These are phyloP conservation scores for Drosophila melanica DNA, from an alignment of 1,140 invertebrate genomes.

Conservation along the genomic window DNA sequence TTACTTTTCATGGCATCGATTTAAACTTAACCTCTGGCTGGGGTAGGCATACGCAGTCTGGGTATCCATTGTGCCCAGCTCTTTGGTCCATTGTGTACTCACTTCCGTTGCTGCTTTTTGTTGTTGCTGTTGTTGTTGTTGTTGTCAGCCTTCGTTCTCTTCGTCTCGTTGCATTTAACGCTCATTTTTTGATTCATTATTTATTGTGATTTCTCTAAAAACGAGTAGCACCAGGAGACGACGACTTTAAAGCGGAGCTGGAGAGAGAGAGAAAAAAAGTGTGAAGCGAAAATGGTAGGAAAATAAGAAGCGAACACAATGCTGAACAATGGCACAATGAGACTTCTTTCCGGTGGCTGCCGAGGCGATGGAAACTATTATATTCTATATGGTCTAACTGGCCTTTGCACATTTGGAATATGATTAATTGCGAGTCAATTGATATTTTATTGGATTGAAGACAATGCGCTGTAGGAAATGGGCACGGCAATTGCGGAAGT, in stretches of 20 bases:
- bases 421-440: conserved; percentile 83
- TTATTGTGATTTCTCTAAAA: conserved; percentile 79
- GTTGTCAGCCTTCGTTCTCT: conserved; percentile 23
- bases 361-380: conserved; percentile 14
- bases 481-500: conserved; percentile 58
- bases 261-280: conserved; percentile 71
- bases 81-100: conserved; percentile 69
- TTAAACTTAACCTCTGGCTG: conserved; percentile 70
- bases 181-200: conserved; percentile 83
- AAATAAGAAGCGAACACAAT: conserved; percentile 52
- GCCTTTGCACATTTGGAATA: conserved; percentile 73
- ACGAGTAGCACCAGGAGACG: conserved; percentile 59
- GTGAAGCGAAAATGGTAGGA: conserved; percentile 56
- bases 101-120: conserved; percentile 74
- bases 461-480: conserved; percentile 43
- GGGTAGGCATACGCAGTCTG: conserved; percentile 38
- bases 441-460: conserved; percentile 78
- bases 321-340: conserved; percentile 66
- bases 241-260: conserved; percentile 42
- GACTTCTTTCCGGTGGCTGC: conserved; percentile 68
- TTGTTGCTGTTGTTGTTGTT: conserved; percentile 14
- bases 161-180: conserved; percentile 77
- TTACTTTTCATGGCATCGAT: conserved; percentile 72
- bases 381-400: conserved; percentile 7
- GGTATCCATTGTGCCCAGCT: conserved; percentile 24